Base-by-base conservation (phyloP, 1,140 invertebrate genomes). In the Papilio dardanus region DNA sequence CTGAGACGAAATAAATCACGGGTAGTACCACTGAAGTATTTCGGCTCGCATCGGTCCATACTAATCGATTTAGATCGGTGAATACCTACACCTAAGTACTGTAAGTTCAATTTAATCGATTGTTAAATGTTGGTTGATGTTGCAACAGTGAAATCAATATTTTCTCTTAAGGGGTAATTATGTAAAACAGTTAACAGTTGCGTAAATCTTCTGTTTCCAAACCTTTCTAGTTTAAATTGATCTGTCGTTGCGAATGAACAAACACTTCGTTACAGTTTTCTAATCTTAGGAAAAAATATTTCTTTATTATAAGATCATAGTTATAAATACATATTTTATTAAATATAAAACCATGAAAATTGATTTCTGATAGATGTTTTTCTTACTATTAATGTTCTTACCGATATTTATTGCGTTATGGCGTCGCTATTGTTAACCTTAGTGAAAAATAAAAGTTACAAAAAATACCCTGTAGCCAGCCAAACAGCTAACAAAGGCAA, bases 191-290 rank as follows among this genome's bases (percentile, higher is more conserved):
- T 37, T 37, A 46, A 19, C 16, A 46, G 42, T 46, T 46, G 42
- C 42, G 42, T 46, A 46, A 46, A 62, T 30, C 12, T 12, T 62
- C 54, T 10, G 54, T 62, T 30, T 62, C 28, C 5, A 62, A 62
- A 62, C 42, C 42, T 46, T 46, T 46, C 42, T 46, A 46, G 16
- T 46, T 46, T 7, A 46, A 46, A 46, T 46, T 46, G 42, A 46
- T 46, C 42, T n/a, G n/a, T 46, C 42, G 42, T 46, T 46, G 42
- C 42, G 42, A 46, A 46, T 46, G 42, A 46, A 46, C 42, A 46
- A 46, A 19, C n/a, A 68, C 6, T 81, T 76, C 67, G 8, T 74
- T 77, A 75, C 33, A 65, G 46, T 54, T 54, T 33, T 30, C n/a
- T 40, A 37, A 33, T 19, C 30, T 58, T 69, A 62, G 16, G 35